Evolutionary conservation across 1,140 invertebrate species (phyloP), one percentile per base, ranked within the genome.

Genomic region (Planococcus citri): DNA sequence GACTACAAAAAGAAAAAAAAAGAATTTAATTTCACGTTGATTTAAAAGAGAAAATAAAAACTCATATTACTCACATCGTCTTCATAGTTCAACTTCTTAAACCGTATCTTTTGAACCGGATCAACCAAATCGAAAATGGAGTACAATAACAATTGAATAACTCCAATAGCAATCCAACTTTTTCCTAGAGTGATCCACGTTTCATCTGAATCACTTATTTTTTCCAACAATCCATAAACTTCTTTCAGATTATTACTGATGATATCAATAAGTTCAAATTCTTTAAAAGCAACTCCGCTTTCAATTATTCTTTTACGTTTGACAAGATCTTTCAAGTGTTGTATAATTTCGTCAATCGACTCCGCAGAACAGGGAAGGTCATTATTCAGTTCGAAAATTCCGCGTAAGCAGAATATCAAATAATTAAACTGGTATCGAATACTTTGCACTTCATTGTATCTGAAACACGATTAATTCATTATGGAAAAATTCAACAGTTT

Each of bases 61-160:
- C 8, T 68, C 22, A 10, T 58, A n/a, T 25, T 68, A 70, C 68
- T 33, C 41, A 75, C 80, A 73, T 90, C 87, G 75, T 90, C 84
- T 14, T 82, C 76, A 12, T 84, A 77, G 70, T 90, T 88, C 60
- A 82, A 75, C 4, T 86, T 78, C 76, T 89, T 89, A 0, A 91
- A 75, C 0, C 81, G 78, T 41, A 86, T 82, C 75, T 90, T 91
- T 61, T 87, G 82, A 0, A 89, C 83, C 0, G 89, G 88, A 80
- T 93, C 91, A 20, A 92, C 85, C 12, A 73, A 72, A 17, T 79
- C 80, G 1, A 83, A 72, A 64, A 78, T 78, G 0, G 77, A 72
- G 69, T 81, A 81, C 0, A 84, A 69, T 58, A 77, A 74, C 4
- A 80, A 60, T 68, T 82, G 75, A 33, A 82, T 57, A 70, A 78